Conservation (phyloP, 2,888 invertebrate species). For the Halictus ligatus region DNA sequence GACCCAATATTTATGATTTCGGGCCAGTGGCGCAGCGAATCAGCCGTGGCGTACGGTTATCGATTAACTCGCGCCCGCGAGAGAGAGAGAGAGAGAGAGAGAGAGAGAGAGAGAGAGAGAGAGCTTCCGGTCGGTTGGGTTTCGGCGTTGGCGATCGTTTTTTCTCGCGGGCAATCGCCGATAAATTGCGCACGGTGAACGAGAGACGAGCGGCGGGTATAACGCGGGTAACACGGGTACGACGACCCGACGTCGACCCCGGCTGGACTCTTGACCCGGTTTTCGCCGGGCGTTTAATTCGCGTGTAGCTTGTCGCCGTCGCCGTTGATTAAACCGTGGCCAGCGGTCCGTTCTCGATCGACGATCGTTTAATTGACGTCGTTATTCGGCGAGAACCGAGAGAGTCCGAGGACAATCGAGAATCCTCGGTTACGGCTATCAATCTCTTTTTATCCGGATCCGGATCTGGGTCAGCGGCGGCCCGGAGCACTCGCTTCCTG, state of each 20-base stretch:
- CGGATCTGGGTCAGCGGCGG: constrained; percentile 45
- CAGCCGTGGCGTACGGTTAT: neutral
- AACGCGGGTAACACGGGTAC: constrained; percentile 45
- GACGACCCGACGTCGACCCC: constrained; percentile 64
- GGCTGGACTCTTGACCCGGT: constrained; percentile 71
- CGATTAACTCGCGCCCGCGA: constrained; percentile 26
- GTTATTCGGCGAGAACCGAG: constrained; percentile 33
- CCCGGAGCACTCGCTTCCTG: constrained; percentile 9
- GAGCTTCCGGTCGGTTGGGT: constrained; percentile 1
- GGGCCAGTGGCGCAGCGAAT: neutral
- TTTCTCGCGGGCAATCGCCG: constrained; percentile 31
- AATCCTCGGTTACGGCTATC: constrained; percentile 28
- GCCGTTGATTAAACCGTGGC: constrained; percentile 51
- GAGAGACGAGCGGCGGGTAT: constrained; percentile 14
- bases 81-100: neutral
- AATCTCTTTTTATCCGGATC: constrained; percentile 23
- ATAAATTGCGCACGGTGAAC: constrained; percentile 55
- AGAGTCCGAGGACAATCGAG: constrained; percentile 19
- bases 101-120: neutral
- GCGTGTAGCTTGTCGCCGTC: constrained; percentile 47
- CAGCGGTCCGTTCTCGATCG: constrained; percentile 23
- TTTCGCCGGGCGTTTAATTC: constrained; percentile 59
- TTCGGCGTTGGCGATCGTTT: constrained; percentile 14
- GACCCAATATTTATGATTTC: neutral
- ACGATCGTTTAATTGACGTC: constrained; percentile 37